Percentiles rank a stretch among this genome's conserved stretches.
phyloP scores from a whole-genome alignment of 2,888 invertebrate species.

The Cyclophora punctaria region DNA sequence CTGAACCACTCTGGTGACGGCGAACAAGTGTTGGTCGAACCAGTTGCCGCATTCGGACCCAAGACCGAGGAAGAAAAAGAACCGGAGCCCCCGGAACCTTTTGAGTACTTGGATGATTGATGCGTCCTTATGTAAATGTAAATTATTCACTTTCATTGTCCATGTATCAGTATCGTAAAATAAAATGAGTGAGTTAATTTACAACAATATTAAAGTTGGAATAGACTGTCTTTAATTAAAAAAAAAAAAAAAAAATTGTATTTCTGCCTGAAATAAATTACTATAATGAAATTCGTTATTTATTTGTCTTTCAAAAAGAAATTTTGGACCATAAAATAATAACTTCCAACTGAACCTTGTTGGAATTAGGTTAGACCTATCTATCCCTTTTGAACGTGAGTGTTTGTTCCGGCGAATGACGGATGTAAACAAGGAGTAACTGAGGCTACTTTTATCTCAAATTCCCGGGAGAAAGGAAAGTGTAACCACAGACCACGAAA shows the following conservation, averaged over 20 bases:
- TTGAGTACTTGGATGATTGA: conserved; percentile 94
- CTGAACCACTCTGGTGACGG: conserved; percentile 88
- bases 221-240: conserved; percentile 3
- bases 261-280: conserved; percentile 36
- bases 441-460: too few species aligned
- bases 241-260: conserved; percentile 24
- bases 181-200: conserved; percentile 43
- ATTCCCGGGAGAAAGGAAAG: too few species aligned
- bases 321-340: too few species aligned
- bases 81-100: conserved; percentile 97
- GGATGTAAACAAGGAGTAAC: too few species aligned
- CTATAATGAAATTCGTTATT: too few species aligned
- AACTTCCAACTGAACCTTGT: too few species aligned
- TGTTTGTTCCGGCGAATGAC: too few species aligned
- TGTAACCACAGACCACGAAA: too few species aligned
- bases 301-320: too few species aligned
- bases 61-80: conserved; percentile 96
- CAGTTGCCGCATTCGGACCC: conserved; percentile 92
- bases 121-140: conserved; percentile 36
- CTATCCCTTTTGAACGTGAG: too few species aligned
- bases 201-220: conserved; percentile 14
- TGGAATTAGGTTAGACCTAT: too few species aligned
- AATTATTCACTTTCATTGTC: not conserved
- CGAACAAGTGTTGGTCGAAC: conserved; percentile 92
- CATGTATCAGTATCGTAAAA: not conserved